Base-by-base conservation (phyloP, 30 jellyfish, hydroid and myxozoan species). In the Mastigias papua region DNA sequence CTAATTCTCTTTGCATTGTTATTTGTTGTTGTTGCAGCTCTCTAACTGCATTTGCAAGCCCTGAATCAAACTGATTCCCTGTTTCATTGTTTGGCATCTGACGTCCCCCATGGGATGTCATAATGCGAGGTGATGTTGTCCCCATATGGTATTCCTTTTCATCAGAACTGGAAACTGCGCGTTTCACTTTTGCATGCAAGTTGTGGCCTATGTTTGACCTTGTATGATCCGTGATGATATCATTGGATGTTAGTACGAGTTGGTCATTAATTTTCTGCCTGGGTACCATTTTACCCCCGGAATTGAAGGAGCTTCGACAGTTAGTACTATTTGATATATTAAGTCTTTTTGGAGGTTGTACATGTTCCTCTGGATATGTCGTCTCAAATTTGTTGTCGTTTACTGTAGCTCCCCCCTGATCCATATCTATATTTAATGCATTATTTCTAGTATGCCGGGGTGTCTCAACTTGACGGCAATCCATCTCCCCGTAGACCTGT, bases 21-120 rank as follows among this genome's bases (percentile, higher is more conserved):
- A 85, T 85, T 28, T 85, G 94, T 73, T 85, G 94, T 73, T 85
- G 88, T 62, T 85, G 94, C 62, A 85, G 78, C 67, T 85, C 94
- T 23, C 94, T 49, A 29, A 85, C 94, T 0, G 94, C 94, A 35
- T 85, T 70, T 6, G 73, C 83, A 34, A 85, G 66, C 48, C 78
- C 82, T 28, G 94, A 61, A 29, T 85, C 82, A 8, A 26, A 66
- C n/a, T 4, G 70, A n/a, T n/a, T n/a, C 54, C 65, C 37, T 26
- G 22, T 75, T 4, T 72, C 86, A n/a, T 32, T 65, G 11, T 35
- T 9, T 28, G 76, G 35, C 13, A 49, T 7, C 27, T 48, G 73
- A 17, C 60, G 73, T 11, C 80, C 68, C 35, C 81, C 90, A 21
- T 28, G 50, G 19, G 33, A 30, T 15, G 68, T 72, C 22, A 23